Base-by-base conservation (phyloP, 2,113 vertebrate genomes). In the Emydocephalus ijimae region DNA sequence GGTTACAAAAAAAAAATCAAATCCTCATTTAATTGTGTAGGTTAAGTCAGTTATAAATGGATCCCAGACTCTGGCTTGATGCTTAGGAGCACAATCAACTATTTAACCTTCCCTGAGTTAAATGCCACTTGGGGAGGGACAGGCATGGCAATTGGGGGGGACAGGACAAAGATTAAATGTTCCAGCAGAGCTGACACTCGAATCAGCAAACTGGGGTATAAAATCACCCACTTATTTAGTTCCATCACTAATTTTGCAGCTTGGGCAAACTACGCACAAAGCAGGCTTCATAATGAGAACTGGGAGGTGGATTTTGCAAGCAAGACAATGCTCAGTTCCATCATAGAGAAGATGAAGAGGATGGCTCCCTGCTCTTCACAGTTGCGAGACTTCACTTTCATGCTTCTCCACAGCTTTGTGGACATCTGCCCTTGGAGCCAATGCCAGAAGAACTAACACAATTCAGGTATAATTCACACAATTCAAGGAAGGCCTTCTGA, bases 161-260 rank as follows among this genome's bases (percentile, higher is more conserved):
- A 3, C 3, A 34, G n/a, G 56, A 26, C 55, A 29, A 55, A 87
- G 55, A 91, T 18, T 0, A n/a, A 0, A n/a, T 20, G 7, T 87
- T 57, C 43, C 1, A 57, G 87, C 0, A 56, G 61, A 34, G 48
- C 54, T 23, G 18, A 57, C 1, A 3, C 45, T 0, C 0, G 59
- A 29, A 12, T 61, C 89, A 64, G 81, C 52, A 90, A 55, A 64
- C 29, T 21, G 50, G 24, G 5, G 88, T 81, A 3, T 0, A 0
- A 92, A 92, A 88, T 93, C 87, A 94, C 74, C 90, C 90, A 89
- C 92, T 23, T 95, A 43, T 86, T 50, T 95, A 85, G 95, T 92
- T 94, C 90, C 94, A 89, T 94, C 43, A 96, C 93, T 96, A 91
- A 93, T 92, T 74, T 26, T 92, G 95, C 29, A 26, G 87, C 90